phyloP scores from a whole-genome alignment of 2,113 vertebrate genomes.

The Nothocercus julius region DNA sequence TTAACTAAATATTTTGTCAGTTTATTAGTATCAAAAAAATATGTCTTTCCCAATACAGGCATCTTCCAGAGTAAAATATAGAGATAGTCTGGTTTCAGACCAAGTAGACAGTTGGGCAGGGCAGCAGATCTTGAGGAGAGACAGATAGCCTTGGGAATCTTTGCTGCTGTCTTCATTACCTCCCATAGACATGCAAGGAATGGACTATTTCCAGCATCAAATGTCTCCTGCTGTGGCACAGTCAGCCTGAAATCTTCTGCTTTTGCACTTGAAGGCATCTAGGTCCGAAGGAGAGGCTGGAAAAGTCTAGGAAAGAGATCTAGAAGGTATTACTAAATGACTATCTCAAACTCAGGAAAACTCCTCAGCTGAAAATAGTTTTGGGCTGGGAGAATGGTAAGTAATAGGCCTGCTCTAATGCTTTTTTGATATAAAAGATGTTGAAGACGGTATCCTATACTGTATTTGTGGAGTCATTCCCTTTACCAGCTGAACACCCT shows the following conservation, averaged over 20 bases:
- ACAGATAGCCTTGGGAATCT: background rate
- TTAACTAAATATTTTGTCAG: background rate
- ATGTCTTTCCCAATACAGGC: background rate
- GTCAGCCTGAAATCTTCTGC: background rate
- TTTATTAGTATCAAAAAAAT: background rate
- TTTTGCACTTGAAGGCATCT: background rate
- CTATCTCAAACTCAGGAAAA: background rate
- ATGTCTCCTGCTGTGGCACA: background rate
- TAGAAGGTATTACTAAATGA: background rate
- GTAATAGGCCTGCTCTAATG: background rate
- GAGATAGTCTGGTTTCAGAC: background rate
- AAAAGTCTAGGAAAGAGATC: background rate
- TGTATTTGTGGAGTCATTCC: background rate
- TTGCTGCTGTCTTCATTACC: too few relatives aligned
- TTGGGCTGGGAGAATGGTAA: background rate
- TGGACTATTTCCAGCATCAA: background rate
- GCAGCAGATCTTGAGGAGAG: background rate
- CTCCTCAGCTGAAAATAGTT: background rate
- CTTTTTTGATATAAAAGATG: background rate
- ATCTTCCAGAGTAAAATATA: background rate
- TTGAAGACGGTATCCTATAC: background rate
- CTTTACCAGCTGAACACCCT: background rate
- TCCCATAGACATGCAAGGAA: background rate
- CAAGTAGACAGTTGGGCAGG: background rate
- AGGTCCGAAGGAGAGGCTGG: background rate